Conservation (phyloP, 2,888 invertebrate species). For the Bedellia somnulentella region DNA sequence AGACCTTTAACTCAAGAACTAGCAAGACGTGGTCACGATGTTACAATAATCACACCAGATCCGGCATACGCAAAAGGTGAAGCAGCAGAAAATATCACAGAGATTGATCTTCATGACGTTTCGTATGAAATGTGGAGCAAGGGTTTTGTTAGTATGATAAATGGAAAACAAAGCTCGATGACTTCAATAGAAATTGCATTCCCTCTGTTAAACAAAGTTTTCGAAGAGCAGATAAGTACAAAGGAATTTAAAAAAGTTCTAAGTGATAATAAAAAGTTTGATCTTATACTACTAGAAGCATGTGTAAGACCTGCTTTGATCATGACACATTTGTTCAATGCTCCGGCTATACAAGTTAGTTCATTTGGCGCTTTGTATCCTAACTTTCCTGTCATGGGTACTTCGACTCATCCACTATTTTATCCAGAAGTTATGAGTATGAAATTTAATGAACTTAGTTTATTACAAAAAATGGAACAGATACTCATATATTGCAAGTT, state of each 20-base stretch:
- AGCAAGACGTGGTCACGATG: slow-evolving; percentile 18
- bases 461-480: slow-evolving; percentile 18
- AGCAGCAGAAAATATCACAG: slow-evolving; percentile 11
- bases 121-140: slow-evolving; percentile 1
- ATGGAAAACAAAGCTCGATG: background rate
- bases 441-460: slow-evolving; percentile 14
- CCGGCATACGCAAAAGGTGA: slow-evolving; percentile 21
- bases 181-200: background rate
- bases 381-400: slow-evolving; percentile 16
- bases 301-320: slow-evolving; percentile 14
- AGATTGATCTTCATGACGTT: slow-evolving; percentile 9
- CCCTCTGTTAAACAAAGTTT: background rate
- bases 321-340: slow-evolving; percentile 19
- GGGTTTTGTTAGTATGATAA: background rate
- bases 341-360: slow-evolving; percentile 24
- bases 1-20: slow-evolving; percentile 16
- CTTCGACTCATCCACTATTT: slow-evolving; percentile 16
- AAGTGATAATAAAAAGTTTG: slow-evolving; percentile 15
- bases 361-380: slow-evolving; percentile 16
- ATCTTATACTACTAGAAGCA: slow-evolving; percentile 23
- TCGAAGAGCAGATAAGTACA: slow-evolving; percentile 17
- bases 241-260: slow-evolving; percentile 15
- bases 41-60: slow-evolving; percentile 17
- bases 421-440: slow-evolving; percentile 15
- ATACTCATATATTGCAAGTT: slow-evolving; percentile 10